Evolutionary conservation across 2,888 invertebrate species (phyloP).

Genomic region (Anoplius nigerrimus): DNA sequence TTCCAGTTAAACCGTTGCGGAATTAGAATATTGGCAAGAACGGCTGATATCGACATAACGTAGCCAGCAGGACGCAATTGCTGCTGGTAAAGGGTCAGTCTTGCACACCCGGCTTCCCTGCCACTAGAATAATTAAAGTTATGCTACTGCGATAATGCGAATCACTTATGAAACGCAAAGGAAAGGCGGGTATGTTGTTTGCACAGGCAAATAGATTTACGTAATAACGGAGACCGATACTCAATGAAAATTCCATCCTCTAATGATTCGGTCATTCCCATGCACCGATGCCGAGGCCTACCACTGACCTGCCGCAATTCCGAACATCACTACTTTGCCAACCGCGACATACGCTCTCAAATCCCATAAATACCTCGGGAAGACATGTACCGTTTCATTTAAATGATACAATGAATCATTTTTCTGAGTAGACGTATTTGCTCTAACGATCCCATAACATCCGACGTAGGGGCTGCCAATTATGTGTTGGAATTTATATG

Average conservation of each 20-base stretch:
- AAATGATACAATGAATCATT: background rate
- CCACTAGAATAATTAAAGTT: background rate
- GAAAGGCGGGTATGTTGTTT: background rate
- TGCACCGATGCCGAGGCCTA: background rate
- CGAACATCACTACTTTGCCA: background rate
- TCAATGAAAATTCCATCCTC: background rate
- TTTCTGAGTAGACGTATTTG: too few species aligned
- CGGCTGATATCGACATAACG: too few species aligned
- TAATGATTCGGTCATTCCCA: background rate
- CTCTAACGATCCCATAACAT: too few species aligned
- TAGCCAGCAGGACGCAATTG: too few species aligned
- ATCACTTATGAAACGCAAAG: background rate
- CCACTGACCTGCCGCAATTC: background rate
- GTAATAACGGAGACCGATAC: background rate
- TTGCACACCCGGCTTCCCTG: too few species aligned
- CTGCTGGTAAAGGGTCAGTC: too few species aligned
- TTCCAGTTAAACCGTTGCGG: too few species aligned
- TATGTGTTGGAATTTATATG: too few species aligned
- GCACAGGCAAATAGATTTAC: background rate
- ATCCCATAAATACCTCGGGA: background rate
- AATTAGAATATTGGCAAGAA: too few species aligned
- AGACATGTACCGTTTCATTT: background rate
- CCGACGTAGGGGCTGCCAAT: too few species aligned
- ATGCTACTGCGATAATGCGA: background rate
- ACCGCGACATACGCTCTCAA: background rate